A percentile compares a stretch with the other conserved stretches of the same genome.
These are phyloP conservation scores for Iphiclides podalirius DNA, from an alignment of 2,888 invertebrate species.

Conservation along the genomic window DNA sequence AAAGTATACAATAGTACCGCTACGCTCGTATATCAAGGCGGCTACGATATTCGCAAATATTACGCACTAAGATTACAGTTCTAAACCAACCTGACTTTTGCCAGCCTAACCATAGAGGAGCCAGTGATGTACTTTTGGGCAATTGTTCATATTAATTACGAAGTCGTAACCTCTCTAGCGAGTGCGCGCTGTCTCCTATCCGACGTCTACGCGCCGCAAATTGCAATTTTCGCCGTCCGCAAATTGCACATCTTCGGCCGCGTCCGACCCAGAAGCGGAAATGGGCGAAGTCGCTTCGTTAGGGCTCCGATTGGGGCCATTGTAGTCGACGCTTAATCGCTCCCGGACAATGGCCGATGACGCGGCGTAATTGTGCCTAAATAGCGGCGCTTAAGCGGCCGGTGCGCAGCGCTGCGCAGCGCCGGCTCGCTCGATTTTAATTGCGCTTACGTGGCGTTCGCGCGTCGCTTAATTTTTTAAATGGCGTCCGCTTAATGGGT, in stretches of 20 bases:
- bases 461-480: conserved; percentile 24
- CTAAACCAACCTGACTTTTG: no score
- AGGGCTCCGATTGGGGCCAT: conserved; percentile 68
- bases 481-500: conserved; percentile 19
- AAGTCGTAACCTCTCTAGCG: background rate
- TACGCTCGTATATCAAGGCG: no score
- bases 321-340: conserved; percentile 66
- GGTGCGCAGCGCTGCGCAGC: conserved; percentile 37
- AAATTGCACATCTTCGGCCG: conserved; percentile 76
- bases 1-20: no score
- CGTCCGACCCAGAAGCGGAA: conserved; percentile 61
- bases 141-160: conserved; percentile 11
- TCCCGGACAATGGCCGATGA: conserved; percentile 71
- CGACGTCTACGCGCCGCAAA: no score
- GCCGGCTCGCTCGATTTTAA: conserved; percentile 57
- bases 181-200: no score
- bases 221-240: conserved; percentile 66
- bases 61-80: no score
- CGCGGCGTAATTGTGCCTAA: conserved; percentile 71
- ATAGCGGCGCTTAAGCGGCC: conserved; percentile 55
- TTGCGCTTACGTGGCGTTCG: conserved; percentile 32
- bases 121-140: no score
- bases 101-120: no score
- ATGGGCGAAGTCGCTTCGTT: conserved; percentile 74
- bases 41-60: no score